phyloP scores from a whole-genome alignment of 2,113 vertebrate genomes.

The Urocynchramus pylzowi region DNA sequence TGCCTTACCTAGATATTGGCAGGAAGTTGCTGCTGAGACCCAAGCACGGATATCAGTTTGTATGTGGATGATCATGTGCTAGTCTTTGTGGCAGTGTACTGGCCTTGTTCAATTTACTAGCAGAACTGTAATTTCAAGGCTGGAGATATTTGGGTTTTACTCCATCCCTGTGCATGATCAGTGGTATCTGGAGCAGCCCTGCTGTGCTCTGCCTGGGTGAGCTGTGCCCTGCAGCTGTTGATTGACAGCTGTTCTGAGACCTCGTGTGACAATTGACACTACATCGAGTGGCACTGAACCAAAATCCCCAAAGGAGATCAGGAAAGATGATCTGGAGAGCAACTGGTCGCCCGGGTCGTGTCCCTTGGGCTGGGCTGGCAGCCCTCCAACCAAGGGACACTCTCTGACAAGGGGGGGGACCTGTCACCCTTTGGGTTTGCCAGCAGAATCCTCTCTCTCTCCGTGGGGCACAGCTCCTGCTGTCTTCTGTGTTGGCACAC shows the following conservation, averaged over 20 bases:
- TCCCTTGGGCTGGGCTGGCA: not conserved
- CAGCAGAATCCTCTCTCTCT: not conserved
- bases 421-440: not conserved
- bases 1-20: not conserved
- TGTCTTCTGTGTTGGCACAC: not conserved
- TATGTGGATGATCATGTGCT: fast-evolving
- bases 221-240: not conserved
- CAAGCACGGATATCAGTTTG: not conserved
- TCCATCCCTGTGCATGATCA: fast-evolving
- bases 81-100: not conserved
- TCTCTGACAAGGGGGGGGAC: fast-evolving
- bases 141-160: not conserved
- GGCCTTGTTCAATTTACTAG: not conserved
- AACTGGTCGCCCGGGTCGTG: not conserved
- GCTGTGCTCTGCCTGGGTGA: not conserved
- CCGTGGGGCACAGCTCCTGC: not conserved
- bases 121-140: not conserved
- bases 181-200: not conserved
- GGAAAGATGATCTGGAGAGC: constrained; percentile 14
- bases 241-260: constrained; percentile 4
- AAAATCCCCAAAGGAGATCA: not conserved
- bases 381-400: not conserved
- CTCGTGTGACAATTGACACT: not conserved
- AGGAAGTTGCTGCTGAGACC: not conserved
- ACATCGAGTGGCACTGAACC: not conserved